Evolutionary conservation across 2,113 vertebrate species (phyloP), one percentile per base, ranked within the genome.

Genomic region (Emberiza fucata): DNA sequence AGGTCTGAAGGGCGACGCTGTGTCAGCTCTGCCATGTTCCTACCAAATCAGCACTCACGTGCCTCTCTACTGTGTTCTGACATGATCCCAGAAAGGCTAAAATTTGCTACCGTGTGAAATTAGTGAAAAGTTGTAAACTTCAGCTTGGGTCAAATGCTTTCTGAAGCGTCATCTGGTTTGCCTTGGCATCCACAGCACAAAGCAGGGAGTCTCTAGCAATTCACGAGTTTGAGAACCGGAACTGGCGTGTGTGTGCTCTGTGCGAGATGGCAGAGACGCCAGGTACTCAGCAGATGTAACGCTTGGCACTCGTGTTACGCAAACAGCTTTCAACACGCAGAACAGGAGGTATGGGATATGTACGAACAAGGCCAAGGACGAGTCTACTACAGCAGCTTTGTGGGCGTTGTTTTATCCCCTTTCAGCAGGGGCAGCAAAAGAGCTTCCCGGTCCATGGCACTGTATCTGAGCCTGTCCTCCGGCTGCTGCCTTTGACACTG

Each of bases 311-410:
- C 5, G 3, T 1, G 47, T 78, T 66, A 11, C 4, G 1, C 51
- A 5, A 54, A 5, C 69, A 22, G n/a, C 65, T 69, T 48, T n/a
- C 21, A 3, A 23, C 68, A 9, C 4, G 23, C 31, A 11, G 14
- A 61, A 44, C n/a, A 3, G 0, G 17, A 47, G 12, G 16, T 31
- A 12, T 0, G 39, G 44, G 23, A 5, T 4, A 24, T n/a, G 45
- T 6, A 22, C 1, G 37, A 18, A 2, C 25, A 45, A n/a, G 44
- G 35, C 48, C 19, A 8, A 23, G 6, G 27, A 29, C 64, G 15
- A 8, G 14, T 3, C 66, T n/a, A 2, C 23, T 16, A 4, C 6
- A 8, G 29, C 8, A 59, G 12, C 20, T 44, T 7, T 51, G 5
- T 6, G 31, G 22, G 5, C 1, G 14, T 37, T 17, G 10, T 9